phyloP scores from a whole-genome alignment of 2,797 vertebrate species.

The Synaphobranchus kaupii region DNA sequence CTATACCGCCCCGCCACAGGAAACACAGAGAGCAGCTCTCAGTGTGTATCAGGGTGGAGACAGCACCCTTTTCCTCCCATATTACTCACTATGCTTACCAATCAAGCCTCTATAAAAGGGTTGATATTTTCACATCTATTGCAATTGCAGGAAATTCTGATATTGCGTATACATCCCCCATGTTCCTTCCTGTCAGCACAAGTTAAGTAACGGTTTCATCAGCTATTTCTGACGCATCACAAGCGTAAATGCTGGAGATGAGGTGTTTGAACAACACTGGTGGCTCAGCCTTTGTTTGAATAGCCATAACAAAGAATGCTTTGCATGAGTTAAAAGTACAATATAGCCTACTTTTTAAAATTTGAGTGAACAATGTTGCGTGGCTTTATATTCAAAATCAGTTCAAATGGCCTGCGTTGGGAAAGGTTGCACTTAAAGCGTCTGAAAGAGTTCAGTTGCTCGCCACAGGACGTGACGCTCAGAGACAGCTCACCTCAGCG shows the following conservation, averaged over 20 bases:
- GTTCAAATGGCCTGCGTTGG: background rate
- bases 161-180: constrained; percentile 45
- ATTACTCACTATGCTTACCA: constrained; percentile 37
- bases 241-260: constrained; percentile 31
- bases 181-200: constrained; percentile 28
- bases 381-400: background rate
- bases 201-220: constrained; percentile 47
- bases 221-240: constrained; percentile 33
- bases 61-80: constrained; percentile 17
- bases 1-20: constrained; percentile 39
- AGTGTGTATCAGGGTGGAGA: constrained; percentile 52
- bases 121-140: constrained; percentile 32
- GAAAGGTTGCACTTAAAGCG: background rate
- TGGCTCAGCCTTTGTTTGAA: background rate
- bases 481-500: constrained; percentile 34
- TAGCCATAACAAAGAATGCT: background rate
- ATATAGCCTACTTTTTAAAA: background rate
- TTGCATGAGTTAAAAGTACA: too few species aligned
- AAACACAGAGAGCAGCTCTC: constrained; percentile 42
- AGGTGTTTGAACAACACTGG: constrained; percentile 1
- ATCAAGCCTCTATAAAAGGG: constrained; percentile 39
- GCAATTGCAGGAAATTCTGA: constrained; percentile 37
- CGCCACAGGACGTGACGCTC: constrained; percentile 35
- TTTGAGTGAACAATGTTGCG: background rate
- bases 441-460: constrained; percentile 7